Evolutionary conservation across 2,797 vertebrate species (phyloP), one percentile per base, ranked within the genome.

Genomic region (Lophius americanus): DNA sequence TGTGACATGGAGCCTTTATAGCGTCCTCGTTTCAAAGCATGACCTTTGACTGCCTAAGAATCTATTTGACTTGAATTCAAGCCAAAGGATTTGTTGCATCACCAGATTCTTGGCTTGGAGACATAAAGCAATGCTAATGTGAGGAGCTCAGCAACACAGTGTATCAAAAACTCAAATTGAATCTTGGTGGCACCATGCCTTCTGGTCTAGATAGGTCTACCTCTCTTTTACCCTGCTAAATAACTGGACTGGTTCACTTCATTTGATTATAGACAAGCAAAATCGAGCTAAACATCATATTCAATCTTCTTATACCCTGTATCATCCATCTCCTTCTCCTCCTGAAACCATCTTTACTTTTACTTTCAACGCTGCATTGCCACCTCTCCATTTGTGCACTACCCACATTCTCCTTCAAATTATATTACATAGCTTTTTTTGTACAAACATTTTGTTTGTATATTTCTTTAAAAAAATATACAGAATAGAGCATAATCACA

Each of bases 401-500:
- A 79, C 76, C 76, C 79, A 76, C 52, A 53, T 75, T 88, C 63
- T 77, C 64, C 79, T 84, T 85, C 83, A 74, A 87, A 85, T 92
- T 92, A 92, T 90, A 83, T 90, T 92, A 90, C 70, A 83, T 90
- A 84, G 83, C 73, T 89, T 89, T 84, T 75, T 85, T 81, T 84
- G 62, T 84, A 89, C 84, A 87, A 81, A 85, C 68, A 77, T 80
- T 82, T 84, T 79, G 68, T 91, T 91, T 83, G 86, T 91, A 91
- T 88, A 89, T 86, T 90, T 90, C 80, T 83, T 85, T 73, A 78
- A 91, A 86, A 91, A 90, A 91, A 91, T 83, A 93, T 84, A 92
- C 81, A 83, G 73, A 85, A 84, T 72, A 84, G 83, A 89, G 82
- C 62, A 83, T 78, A 77, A 70, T 85, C 74, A 79, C 60, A 64